A percentile compares a stretch with the other conserved stretches of the same genome.
Conservation (phyloP, 1,140 invertebrate genomes). For the Laupala kohalensis region DNA sequence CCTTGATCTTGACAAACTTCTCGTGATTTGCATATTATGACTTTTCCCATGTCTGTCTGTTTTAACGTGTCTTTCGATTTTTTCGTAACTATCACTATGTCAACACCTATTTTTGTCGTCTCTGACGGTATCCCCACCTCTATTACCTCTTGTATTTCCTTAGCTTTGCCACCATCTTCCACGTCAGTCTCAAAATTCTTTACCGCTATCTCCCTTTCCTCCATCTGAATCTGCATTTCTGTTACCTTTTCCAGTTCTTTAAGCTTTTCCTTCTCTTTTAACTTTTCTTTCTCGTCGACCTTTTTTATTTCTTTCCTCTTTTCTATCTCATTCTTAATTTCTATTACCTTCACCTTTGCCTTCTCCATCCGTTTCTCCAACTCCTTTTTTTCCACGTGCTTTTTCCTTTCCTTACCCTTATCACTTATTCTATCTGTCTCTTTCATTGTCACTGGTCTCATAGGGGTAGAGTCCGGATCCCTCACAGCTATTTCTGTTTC, state of each 20-base stretch:
- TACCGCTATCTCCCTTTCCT: not conserved
- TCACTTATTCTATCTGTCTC: no score
- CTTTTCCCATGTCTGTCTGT: not conserved
- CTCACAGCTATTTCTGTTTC: no score
- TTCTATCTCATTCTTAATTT: not conserved
- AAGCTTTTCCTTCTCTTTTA: not conserved
- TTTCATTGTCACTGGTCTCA: no score
- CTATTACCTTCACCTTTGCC: not conserved
- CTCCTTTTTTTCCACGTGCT: no score
- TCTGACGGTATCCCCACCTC: not conserved
- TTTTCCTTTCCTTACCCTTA: no score
- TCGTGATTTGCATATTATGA: not conserved
- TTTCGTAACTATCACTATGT: no score
- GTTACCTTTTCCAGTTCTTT: not conserved
- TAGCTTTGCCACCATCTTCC: not conserved
- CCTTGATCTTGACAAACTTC: not conserved
- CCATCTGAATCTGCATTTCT: no score
- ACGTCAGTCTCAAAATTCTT: not conserved
- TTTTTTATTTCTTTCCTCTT: not conserved
- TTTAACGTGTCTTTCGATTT: not conserved
- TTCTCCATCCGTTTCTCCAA: not conserved
- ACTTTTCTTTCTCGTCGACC: not conserved
- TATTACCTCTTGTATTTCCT: not conserved
- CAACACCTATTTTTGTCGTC: no score
- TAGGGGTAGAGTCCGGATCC: no score